Percentiles rank a stretch among this genome's conserved stretches.
These are phyloP conservation scores for Helostoma temminkii DNA, from an alignment of 2,797 vertebrate genomes.

Conservation along the genomic window DNA sequence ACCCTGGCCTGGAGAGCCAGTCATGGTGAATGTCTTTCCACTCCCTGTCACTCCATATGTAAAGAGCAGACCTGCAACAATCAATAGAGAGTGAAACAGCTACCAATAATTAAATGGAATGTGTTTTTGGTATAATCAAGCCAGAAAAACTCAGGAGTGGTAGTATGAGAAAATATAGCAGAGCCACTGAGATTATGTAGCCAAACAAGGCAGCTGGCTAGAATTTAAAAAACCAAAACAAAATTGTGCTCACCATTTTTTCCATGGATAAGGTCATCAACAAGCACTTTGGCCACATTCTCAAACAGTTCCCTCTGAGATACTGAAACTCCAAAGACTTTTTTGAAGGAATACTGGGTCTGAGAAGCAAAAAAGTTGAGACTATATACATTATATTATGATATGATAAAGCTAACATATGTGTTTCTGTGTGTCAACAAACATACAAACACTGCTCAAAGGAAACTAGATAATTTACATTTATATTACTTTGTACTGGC, in stretches of 20 bases:
- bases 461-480: too few species aligned
- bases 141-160: neutral
- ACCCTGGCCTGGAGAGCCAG: slow-evolving; percentile 92
- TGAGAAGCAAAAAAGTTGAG: slow-evolving; percentile 60
- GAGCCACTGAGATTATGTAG: neutral
- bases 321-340: slow-evolving; percentile 90
- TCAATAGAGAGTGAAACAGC: neutral
- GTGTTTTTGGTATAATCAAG: neutral
- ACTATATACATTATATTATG: neutral
- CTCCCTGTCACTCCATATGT: slow-evolving; percentile 97
- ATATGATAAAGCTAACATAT: neutral
- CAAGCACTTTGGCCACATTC: slow-evolving; percentile 90
- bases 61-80: slow-evolving; percentile 91
- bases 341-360: slow-evolving; percentile 97
- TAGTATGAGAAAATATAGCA: neutral
- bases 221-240: too few species aligned
- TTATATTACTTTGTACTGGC: too few species aligned
- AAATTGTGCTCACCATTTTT: slow-evolving; percentile 91
- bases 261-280: slow-evolving; percentile 92
- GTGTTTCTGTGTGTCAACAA: neutral
- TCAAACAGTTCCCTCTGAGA: slow-evolving; percentile 92
- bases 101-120: neutral
- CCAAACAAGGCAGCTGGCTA: neutral
- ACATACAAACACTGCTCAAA: too few species aligned
- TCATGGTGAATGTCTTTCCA: slow-evolving; percentile 97